Evolutionary conservation across 1,140 invertebrate genomes (phyloP), one percentile per base, ranked within the genome.

Genomic region (Aplysia californica): DNA sequence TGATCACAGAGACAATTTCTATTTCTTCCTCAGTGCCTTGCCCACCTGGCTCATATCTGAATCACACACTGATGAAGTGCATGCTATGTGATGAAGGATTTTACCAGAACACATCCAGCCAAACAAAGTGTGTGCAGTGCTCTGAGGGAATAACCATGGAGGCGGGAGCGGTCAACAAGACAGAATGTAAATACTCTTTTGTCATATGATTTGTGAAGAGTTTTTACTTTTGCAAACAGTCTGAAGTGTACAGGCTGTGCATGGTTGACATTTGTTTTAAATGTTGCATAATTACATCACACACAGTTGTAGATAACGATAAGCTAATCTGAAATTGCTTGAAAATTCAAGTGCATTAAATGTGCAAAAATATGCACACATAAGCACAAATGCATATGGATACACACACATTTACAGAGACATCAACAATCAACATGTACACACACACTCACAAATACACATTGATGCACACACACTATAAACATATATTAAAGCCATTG

Each of bases 21-120:
- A n/a, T n/a, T n/a, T n/a, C n/a, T n/a, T n/a, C n/a, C n/a, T n/a
- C 76, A 85, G 84, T 84, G 26, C 67, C 79, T 6, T 85, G 84
- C 68, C 83, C 84, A 36, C 66, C 79, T 55, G 84, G 84, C 20
- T 80, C 81, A 23, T 81, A 81, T 38, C 70, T 80, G 71, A 85
- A 85, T 72, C 70, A 36, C 18, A 83, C 71, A 26, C 66, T 33
- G 23, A 68, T 73, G 18, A 61, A 68, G 15, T 85, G 84, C 76
- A 50, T 77, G 33, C 79, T 81, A 26, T 85, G 84, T 76, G 56
- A 61, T 1, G 68, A 70, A 18, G 82, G 83, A 1, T 69, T 70
- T 29, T 84, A 83, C 71, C 84, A 85, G 69, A 59, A 75, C n/a
- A 41, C 69, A 6, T 68, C 67, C 0, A 75, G 78, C 18, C 75